These are phyloP conservation scores for Drosophila biarmipes DNA, from an alignment of 1,140 invertebrate species.

Conservation along the genomic window DNA sequence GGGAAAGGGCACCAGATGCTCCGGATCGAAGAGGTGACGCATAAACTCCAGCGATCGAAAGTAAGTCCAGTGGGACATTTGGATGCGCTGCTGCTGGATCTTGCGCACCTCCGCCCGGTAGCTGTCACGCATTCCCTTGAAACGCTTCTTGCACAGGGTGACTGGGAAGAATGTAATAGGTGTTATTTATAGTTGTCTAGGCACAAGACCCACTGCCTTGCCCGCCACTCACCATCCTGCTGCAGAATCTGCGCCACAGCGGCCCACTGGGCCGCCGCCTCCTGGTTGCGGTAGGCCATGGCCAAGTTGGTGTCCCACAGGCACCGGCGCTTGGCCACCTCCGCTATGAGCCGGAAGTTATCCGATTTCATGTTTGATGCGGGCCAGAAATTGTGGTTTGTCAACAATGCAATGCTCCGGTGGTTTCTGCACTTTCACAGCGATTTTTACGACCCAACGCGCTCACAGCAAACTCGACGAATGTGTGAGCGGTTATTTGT, in stretches of 20 bases:
- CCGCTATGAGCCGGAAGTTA: slow-evolving; percentile 55
- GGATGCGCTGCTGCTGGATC: slow-evolving; percentile 45
- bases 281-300: slow-evolving; percentile 47
- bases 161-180: slow-evolving; percentile 29
- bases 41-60: slow-evolving; percentile 63
- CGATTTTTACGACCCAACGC: background rate
- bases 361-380: slow-evolving; percentile 48
- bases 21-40: slow-evolving; percentile 62
- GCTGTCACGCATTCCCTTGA: slow-evolving; percentile 59
- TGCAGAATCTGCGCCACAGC: slow-evolving; percentile 48
- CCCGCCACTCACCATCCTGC: slow-evolving; percentile 44
- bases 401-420: slow-evolving; percentile 33
- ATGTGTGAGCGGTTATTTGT: background rate
- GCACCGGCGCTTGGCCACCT: slow-evolving; percentile 51
- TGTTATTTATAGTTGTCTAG: slow-evolving; percentile 16
- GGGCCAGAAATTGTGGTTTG: slow-evolving; percentile 20
- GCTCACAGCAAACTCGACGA: background rate
- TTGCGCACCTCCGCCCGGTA: slow-evolving; percentile 67
- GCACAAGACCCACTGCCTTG: background rate
- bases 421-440: background rate
- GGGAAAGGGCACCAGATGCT: slow-evolving; percentile 35
- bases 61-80: slow-evolving; percentile 53
- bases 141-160: slow-evolving; percentile 51
- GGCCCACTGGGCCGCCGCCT: slow-evolving; percentile 36
- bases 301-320: slow-evolving; percentile 63